Evolutionary conservation across 1,140 invertebrate genomes (phyloP).

Genomic region (Panagrolaimus sp.): DNA sequence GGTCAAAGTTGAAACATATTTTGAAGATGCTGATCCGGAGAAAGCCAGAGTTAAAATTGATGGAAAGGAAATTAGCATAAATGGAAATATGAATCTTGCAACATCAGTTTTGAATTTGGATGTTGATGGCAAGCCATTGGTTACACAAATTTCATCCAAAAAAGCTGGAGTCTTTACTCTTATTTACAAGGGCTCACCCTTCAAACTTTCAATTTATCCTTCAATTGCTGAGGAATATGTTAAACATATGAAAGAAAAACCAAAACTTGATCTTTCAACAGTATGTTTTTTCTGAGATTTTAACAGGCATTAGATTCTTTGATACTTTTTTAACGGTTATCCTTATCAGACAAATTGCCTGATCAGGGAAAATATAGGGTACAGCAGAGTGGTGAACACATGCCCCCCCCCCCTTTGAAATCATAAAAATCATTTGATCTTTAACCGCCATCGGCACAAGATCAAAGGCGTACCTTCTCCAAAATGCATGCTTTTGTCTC

Average conservation of each 20-base stretch:
- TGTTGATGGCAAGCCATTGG: slow-evolving; percentile 61
- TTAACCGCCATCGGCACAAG: no score
- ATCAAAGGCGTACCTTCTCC: no score
- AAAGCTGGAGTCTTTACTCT: slow-evolving; percentile 63
- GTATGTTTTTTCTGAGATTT: no score
- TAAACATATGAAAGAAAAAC: slow-evolving; percentile 66
- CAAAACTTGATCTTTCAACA: slow-evolving; percentile 58
- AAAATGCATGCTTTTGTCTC: no score
- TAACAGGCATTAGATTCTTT: no score
- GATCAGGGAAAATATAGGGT: no score
- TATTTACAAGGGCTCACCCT: slow-evolving; percentile 61
- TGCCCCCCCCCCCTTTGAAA: no score
- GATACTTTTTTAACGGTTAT: no score
- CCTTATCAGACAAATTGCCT: no score
- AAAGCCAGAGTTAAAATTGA: slow-evolving; percentile 47
- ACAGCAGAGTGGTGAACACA: no score
- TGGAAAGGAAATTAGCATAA: slow-evolving; percentile 56
- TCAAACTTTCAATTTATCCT: slow-evolving; percentile 64
- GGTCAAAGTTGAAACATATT: slow-evolving; percentile 34
- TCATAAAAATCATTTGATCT: no score
- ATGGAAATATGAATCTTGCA: slow-evolving; percentile 63
- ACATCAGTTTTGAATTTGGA: slow-evolving; percentile 63
- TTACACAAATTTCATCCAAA: slow-evolving; percentile 65
- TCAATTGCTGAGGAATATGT: slow-evolving; percentile 62
- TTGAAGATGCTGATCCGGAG: slow-evolving; percentile 23